A percentile compares a stretch with the other conserved stretches of the same genome.
Conservation (phyloP, 2,797 vertebrate genomes). For the Phrynocephalus guinanensis region DNA sequence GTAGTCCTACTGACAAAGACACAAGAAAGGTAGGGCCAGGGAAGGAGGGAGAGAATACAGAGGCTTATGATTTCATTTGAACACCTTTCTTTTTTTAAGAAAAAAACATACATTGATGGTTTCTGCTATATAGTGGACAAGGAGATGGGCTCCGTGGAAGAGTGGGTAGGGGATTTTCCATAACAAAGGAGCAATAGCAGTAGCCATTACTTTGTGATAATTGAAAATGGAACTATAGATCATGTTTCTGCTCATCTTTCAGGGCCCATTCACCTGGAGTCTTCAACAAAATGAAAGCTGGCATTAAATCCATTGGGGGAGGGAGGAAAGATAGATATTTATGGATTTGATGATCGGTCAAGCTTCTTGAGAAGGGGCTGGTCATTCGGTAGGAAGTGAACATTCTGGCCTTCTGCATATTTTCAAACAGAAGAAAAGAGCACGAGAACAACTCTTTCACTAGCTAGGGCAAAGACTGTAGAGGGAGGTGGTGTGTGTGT, state of each 20-base stretch:
- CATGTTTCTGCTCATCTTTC: neutral
- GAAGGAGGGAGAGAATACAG: rapidly evolving
- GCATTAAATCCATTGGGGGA: slow-evolving; percentile 9
- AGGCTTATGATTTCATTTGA: slow-evolving; percentile 17
- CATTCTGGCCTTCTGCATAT: neutral
- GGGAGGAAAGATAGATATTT: neutral
- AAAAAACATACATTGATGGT: neutral
- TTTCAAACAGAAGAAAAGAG: slow-evolving; percentile 36
- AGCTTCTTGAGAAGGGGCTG: neutral
- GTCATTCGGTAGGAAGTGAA: neutral
- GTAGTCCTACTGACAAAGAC: too few species aligned
- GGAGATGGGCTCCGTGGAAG: neutral
- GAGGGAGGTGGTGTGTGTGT: neutral
- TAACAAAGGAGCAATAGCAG: slow-evolving; percentile 24
- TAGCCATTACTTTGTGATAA: neutral
- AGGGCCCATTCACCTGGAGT: neutral
- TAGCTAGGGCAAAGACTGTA: neutral
- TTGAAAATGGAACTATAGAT: slow-evolving; percentile 11
- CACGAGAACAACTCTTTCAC: neutral
- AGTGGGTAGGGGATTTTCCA: neutral
- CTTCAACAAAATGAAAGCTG: slow-evolving; percentile 15
- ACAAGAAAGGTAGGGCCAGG: too few species aligned
- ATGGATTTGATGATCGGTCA: slow-evolving; percentile 27
- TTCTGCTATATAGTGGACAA: neutral
- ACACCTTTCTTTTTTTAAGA: neutral